Conservation (phyloP, 2,888 invertebrate genomes). For the Adela reaumurella region DNA sequence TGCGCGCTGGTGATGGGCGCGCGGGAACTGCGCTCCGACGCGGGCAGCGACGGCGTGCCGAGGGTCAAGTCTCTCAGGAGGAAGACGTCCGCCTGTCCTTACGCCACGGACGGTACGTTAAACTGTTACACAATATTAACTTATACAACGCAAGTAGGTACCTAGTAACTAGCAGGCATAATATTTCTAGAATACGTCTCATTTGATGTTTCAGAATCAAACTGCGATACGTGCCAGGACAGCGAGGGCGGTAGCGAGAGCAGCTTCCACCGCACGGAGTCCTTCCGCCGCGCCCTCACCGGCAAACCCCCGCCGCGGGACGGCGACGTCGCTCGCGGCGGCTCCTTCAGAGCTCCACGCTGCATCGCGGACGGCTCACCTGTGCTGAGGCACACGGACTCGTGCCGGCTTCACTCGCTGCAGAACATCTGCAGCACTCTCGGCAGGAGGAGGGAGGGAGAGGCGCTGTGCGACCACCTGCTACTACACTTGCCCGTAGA, state of each 20-base stretch:
- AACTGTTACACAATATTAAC: no score
- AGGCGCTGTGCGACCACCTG: slow-evolving; percentile 36
- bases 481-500: slow-evolving; percentile 41
- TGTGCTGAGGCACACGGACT: slow-evolving; percentile 22
- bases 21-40: slow-evolving; percentile 14
- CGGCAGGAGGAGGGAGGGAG: slow-evolving; percentile 33
- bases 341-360: slow-evolving; percentile 41
- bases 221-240: slow-evolving; percentile 42
- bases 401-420: slow-evolving; percentile 40
- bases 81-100: slow-evolving; percentile 39
- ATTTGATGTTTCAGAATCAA: slow-evolving; percentile 36
- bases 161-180: no score
- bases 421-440: slow-evolving; percentile 28
- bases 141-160: no score
- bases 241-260: slow-evolving; percentile 47
- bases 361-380: slow-evolving; percentile 29
- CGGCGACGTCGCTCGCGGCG: no score
- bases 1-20: slow-evolving; percentile 47
- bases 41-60: slow-evolving; percentile 20
- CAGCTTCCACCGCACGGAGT: slow-evolving; percentile 38
- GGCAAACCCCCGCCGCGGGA: slow-evolving; percentile 29
- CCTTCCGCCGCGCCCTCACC: slow-evolving; percentile 32
- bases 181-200: no score
- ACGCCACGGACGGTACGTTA: slow-evolving; percentile 37
- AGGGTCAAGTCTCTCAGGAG: slow-evolving; percentile 20